These are phyloP conservation scores for Pterostichus niger DNA, from an alignment of 2,888 invertebrate genomes.

Conservation along the genomic window DNA sequence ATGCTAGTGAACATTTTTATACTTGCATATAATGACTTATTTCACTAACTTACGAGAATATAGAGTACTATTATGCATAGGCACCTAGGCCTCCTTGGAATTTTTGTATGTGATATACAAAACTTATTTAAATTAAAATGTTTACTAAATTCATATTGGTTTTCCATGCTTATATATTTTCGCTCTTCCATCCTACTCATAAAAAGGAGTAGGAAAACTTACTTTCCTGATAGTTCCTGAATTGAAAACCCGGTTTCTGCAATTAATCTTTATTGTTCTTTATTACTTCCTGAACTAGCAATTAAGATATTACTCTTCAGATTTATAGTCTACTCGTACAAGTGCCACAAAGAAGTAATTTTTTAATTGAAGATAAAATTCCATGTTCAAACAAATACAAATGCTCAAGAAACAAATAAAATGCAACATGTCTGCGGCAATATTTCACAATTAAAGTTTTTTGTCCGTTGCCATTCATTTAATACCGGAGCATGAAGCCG, in stretches of 20 bases:
- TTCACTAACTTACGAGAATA: too few relatives aligned
- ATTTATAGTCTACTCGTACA: background rate
- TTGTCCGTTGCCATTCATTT: conserved; percentile 40
- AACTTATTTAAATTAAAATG: too few relatives aligned
- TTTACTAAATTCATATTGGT: too few relatives aligned
- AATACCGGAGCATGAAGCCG: conserved; percentile 16
- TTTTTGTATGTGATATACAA: too few relatives aligned
- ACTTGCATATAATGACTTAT: too few relatives aligned
- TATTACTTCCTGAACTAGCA: background rate
- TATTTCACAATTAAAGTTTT: conserved; percentile 46
- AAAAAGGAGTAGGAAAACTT: background rate
- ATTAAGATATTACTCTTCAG: background rate
- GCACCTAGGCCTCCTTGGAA: too few relatives aligned
- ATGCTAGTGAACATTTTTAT: too few relatives aligned
- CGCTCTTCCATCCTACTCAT: background rate
- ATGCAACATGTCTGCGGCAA: conserved; percentile 17
- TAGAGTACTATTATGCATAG: too few relatives aligned
- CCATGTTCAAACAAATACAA: background rate
- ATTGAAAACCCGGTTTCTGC: background rate
- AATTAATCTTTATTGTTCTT: background rate
- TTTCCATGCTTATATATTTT: too few relatives aligned
- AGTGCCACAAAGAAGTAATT: background rate
- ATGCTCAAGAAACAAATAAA: conserved; percentile 18
- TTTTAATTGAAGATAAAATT: conserved; percentile 4
- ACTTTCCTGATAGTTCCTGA: background rate